Conservation (phyloP, 2,113 vertebrate genomes). For the Barnardius zonarius region DNA sequence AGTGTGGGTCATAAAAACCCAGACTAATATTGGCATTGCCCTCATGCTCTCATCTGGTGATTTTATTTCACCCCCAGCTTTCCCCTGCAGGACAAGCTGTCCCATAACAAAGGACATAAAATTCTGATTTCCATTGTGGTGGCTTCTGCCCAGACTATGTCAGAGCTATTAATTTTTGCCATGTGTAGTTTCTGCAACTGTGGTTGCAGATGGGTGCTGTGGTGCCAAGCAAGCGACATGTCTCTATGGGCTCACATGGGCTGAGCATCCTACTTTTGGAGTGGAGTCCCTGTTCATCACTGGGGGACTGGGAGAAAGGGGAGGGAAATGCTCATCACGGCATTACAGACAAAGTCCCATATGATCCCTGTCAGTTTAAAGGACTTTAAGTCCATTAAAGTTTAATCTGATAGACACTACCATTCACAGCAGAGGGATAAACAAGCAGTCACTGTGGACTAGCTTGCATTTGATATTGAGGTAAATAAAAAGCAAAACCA, state of each 20-base stretch:
- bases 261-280: background rate
- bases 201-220: background rate
- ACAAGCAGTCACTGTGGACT: background rate
- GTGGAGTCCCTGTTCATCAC: background rate
- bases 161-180: background rate
- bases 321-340: background rate
- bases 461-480: background rate
- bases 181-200: background rate
- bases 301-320: background rate
- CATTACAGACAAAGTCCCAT: background rate
- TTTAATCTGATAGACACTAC: background rate
- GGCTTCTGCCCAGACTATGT: background rate
- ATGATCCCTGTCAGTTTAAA: background rate
- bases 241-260: fast-evolving
- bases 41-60: background rate
- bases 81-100: background rate
- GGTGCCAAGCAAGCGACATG: background rate
- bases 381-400: background rate
- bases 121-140: background rate
- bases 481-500: background rate
- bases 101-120: background rate
- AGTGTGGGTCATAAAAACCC: background rate
- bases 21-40: background rate
- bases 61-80: background rate
- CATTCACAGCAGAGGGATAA: background rate